phyloP scores from a whole-genome alignment of 2,888 invertebrate genomes.

The Boloria selene region DNA sequence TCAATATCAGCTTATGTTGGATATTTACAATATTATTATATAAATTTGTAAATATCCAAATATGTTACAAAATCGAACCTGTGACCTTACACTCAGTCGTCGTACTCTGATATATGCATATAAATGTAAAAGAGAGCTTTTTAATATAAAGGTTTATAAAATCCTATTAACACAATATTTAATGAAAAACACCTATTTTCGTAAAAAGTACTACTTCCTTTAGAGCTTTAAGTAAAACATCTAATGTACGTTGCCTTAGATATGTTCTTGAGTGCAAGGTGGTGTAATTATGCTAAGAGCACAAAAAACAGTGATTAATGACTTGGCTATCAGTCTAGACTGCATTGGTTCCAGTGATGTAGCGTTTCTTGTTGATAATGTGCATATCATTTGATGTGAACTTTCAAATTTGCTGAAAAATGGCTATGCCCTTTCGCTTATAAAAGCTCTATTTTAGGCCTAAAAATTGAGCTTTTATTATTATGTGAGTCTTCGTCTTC shows the following conservation, averaged over 20 bases:
- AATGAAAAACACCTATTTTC: conserved; percentile 1
- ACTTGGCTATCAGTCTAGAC: conserved; percentile 72
- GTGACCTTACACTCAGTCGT: too few species aligned
- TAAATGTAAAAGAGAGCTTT: too few species aligned
- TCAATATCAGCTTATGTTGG: too few species aligned
- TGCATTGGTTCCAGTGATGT: conserved; percentile 41
- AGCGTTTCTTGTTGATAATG: conserved; percentile 24
- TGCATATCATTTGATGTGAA: conserved; percentile 14
- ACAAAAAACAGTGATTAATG: conserved; percentile 75
- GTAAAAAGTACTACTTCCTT: conserved; percentile 1
- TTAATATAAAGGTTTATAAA: background rate
- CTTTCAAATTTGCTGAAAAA: background rate
- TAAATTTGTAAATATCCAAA: too few species aligned
- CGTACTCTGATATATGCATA: too few species aligned
- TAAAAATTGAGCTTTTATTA: too few species aligned
- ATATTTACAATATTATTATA: too few species aligned
- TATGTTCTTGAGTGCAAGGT: conserved; percentile 25
- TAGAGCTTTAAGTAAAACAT: conserved; percentile 21
- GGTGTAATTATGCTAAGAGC: conserved; percentile 72
- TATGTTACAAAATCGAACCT: too few species aligned
- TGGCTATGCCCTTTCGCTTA: background rate
- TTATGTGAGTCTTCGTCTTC: too few species aligned
- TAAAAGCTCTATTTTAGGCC: too few species aligned
- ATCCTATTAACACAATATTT: background rate
- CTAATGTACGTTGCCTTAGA: conserved; percentile 23